Evolutionary conservation across 2,113 vertebrate species (phyloP), one percentile per base, ranked within the genome.

Genomic region (Indri indri): DNA sequence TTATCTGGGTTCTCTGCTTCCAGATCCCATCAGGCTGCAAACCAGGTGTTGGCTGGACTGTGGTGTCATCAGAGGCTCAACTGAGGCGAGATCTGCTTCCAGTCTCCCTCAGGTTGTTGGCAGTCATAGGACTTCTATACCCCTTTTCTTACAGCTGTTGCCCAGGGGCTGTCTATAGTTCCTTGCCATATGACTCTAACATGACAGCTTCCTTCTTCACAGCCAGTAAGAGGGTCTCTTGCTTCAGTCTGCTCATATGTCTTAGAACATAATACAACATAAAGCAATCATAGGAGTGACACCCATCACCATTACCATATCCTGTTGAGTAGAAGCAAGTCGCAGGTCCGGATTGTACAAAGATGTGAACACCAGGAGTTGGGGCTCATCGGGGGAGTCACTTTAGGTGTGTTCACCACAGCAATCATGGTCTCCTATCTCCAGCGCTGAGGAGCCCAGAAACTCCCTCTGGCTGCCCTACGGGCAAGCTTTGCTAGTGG

Each of bases 231-330:
- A 14, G 30, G 8, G 4, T 1, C 50, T 61, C 4, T 52, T 37
- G 37, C 73, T 63, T 40, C 20, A 25, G 10, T 18, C 40, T 42
- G 37, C 40, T 7, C 47, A 17, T 12, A 34, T 4, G 13, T 71
- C 42, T 25, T 61, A 13, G 0, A 17, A 32, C 0, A 4, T 27
- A 76, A 37, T 0, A 0, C 16, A 23, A 4, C 0, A 4, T 27
- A 76, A 37, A 0, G 0, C 16, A 25, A 3, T 68, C 73, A 2
- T 0, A 0, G 23, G 27, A 32, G 23, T 54, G 34, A 54, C 1
- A 70, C 10, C 61, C 3, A 8, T n/a, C n/a, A 3, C 7, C n/a
- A 63, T 77, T 54, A 27, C 54, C 27, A 4, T 1, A 9, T 32
- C 45, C 40, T 68, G 12, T 37, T 52, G 79, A 52, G 83, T 61